Percentiles rank a stretch among this genome's conserved stretches.
Evolutionary conservation across 1,140 invertebrate genomes (phyloP).

Genomic region (Ceratosolen solmsi): DNA sequence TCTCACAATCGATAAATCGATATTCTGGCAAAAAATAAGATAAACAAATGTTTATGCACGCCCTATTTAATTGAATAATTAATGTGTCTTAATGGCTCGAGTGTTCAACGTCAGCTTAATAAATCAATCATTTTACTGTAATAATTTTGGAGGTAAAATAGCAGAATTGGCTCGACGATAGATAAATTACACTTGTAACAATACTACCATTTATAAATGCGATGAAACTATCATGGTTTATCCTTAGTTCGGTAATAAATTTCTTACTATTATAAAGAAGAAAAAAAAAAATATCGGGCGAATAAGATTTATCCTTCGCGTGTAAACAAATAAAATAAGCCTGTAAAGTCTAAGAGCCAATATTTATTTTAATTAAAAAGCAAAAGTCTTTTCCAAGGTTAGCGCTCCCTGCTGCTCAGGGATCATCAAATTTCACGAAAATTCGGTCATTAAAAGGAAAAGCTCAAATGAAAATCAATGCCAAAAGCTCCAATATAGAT

Average conservation of each 20-base stretch:
- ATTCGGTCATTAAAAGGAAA: slow-evolving; percentile 31
- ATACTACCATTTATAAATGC: neutral
- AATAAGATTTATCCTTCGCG: neutral
- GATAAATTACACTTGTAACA: neutral
- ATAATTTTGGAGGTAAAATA: neutral
- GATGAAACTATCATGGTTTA: neutral
- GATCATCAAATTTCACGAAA: slow-evolving; percentile 43
- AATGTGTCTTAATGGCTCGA: neutral
- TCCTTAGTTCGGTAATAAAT: slow-evolving; percentile 19
- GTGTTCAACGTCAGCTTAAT: neutral
- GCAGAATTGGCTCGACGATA: neutral
- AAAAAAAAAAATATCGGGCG: too few relatives aligned
- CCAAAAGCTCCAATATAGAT: neutral
- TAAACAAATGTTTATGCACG: too few relatives aligned
- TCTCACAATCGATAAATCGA: too few relatives aligned
- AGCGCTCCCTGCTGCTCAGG: neutral
- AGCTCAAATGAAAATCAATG: neutral
- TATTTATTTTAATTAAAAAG: neutral
- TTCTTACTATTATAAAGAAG: neutral
- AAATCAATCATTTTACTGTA: neutral
- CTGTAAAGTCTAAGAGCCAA: slow-evolving; percentile 3
- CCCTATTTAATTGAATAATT: too few relatives aligned
- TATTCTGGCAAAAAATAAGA: too few relatives aligned
- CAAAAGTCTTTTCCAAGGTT: neutral
- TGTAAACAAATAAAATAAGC: slow-evolving; percentile 7